A percentile compares a stretch with the other conserved stretches of the same genome.
These are phyloP conservation scores for Urechis unicinctus DNA, from an alignment of 2,888 invertebrate genomes.

Conservation along the genomic window DNA sequence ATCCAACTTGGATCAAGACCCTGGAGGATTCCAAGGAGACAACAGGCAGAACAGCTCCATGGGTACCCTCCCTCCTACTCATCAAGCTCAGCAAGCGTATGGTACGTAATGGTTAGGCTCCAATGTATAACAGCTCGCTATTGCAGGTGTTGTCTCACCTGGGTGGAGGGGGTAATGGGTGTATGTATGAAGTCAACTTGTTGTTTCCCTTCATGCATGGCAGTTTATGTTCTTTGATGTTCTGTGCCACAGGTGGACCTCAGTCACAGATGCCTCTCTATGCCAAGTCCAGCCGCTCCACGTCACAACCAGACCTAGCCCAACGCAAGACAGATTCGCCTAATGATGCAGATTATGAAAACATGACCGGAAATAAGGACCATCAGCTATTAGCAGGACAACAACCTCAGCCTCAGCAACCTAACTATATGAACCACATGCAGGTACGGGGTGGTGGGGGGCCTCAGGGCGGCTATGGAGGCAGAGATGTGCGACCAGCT, in stretches of 20 bases:
- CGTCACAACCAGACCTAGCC: not conserved
- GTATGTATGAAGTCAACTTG: no score
- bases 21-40: not conserved
- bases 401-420: no score
- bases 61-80: not conserved
- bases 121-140: no score
- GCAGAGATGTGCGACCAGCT: not conserved
- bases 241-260: not conserved
- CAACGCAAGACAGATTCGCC: not conserved
- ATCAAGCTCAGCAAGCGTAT: not conserved
- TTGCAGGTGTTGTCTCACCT: no score
- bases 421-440: conserved; percentile 12
- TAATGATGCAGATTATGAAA: conserved; percentile 21
- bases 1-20: conserved; percentile 16
- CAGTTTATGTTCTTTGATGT: not conserved
- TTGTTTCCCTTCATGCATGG: no score
- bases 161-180: no score
- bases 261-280: not conserved
- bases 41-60: not conserved
- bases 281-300: not conserved
- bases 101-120: no score
- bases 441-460: conserved; percentile 1
- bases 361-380: no score
- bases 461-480: no score
- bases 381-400: no score